A percentile compares a stretch with the other conserved stretches of the same genome.
phyloP scores from a whole-genome alignment of 2,888 invertebrate genomes.

The Rotaria magnacalcarata region DNA sequence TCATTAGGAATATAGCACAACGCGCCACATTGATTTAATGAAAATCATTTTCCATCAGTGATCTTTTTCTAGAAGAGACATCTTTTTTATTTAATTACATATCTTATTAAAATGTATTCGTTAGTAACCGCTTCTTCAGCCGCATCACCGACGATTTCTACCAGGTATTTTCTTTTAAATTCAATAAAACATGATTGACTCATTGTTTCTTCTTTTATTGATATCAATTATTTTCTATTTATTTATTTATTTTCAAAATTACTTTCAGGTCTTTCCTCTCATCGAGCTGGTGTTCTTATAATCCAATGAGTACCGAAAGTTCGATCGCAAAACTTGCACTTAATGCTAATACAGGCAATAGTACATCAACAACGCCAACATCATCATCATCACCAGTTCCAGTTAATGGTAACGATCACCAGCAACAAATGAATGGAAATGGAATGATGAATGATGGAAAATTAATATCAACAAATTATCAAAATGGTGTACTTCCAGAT shows the following conservation, averaged over 20 bases:
- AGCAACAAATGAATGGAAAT: not conserved
- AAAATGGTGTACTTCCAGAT: conserved; percentile 5
- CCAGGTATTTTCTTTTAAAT: not conserved
- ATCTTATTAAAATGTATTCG: not conserved
- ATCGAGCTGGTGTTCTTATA: conserved; percentile 14
- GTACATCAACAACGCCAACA: conserved; percentile 1
- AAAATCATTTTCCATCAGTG: not conserved
- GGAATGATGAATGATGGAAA: conserved; percentile 16
- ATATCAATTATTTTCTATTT: not conserved
- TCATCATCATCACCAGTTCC: conserved; percentile 14
- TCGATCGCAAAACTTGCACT: not conserved
- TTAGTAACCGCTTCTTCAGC: not conserved
- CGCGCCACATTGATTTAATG: not conserved
- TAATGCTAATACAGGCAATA: conserved; percentile 1
- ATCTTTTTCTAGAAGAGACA: not conserved
- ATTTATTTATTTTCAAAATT: too few species aligned
- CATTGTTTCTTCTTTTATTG: too few species aligned
- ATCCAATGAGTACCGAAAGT: conserved; percentile 10
- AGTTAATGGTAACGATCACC: not conserved
- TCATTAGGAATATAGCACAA: not conserved
- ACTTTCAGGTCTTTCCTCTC: conserved; percentile 13
- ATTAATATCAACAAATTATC: not conserved
- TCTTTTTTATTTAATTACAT: not conserved
- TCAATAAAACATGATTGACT: too few species aligned
- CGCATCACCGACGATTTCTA: not conserved